Conservation (phyloP, 2,888 invertebrate species). For the Ophion slaviceki region DNA sequence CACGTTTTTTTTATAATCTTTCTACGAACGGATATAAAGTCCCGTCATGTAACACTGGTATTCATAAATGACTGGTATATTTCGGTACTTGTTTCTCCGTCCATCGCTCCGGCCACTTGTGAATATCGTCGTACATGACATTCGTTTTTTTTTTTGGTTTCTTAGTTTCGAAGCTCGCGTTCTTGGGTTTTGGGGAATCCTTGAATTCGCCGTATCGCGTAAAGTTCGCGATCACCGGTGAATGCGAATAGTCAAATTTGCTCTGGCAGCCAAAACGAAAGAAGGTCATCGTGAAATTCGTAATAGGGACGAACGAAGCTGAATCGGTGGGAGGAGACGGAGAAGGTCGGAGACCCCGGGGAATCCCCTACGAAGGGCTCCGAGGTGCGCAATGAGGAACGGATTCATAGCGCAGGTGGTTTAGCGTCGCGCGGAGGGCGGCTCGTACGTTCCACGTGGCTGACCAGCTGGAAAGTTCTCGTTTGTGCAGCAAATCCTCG, state of each 20-base stretch:
- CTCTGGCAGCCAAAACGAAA: background rate
- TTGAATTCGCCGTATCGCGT: background rate
- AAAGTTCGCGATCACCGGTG: background rate
- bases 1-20: constrained; percentile 33
- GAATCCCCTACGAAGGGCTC: constrained; percentile 40
- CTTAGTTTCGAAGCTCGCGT: constrained; percentile 1
- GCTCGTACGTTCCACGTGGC: constrained; percentile 50
- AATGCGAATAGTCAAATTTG: constrained; percentile 38
- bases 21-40: constrained; percentile 24
- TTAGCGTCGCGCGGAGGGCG: constrained; percentile 26
- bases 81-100: background rate
- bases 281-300: background rate
- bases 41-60: background rate
- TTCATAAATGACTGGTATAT: too few relatives aligned
- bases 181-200: background rate
- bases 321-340: constrained; percentile 44
- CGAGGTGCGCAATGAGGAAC: constrained; percentile 41
- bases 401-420: constrained; percentile 58
- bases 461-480: constrained; percentile 58
- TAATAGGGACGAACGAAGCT: constrained; percentile 22
- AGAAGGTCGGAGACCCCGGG: constrained; percentile 55
- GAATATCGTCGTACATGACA: constrained; percentile 34
- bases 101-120: constrained; percentile 2
- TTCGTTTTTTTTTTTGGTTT: constrained; percentile 22
- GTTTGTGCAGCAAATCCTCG: constrained; percentile 37